These are phyloP conservation scores for Ictalurus furcatus DNA, from an alignment of 2,113 vertebrate genomes.

Conservation along the genomic window DNA sequence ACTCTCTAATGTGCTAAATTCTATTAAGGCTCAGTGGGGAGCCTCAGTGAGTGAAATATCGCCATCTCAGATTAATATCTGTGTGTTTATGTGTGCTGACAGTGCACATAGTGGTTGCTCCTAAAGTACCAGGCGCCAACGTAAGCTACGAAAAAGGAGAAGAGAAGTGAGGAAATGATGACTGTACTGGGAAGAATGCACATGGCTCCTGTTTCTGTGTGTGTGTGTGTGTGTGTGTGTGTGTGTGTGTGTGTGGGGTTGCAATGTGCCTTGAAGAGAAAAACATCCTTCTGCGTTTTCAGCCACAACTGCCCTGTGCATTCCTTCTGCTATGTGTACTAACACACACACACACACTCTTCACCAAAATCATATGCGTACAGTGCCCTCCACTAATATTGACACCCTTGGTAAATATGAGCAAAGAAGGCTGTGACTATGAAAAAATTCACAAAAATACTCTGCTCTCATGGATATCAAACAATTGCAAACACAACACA, in stretches of 20 bases:
- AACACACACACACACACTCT: neutral
- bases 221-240: neutral
- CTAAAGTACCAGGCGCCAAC: conserved; percentile 23
- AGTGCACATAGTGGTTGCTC: conserved; percentile 25
- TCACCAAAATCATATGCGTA: neutral
- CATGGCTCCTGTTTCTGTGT: conserved; percentile 12
- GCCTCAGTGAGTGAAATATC: neutral
- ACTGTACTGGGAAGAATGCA: conserved; percentile 32
- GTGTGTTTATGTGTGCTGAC: conserved; percentile 40
- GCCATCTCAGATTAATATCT: conserved; percentile 40
- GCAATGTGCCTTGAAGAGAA: conserved; percentile 22
- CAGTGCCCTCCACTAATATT: too few relatives aligned
- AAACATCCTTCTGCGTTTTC: conserved; percentile 33
- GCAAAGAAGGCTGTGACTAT: too few relatives aligned
- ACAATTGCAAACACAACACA: too few relatives aligned
- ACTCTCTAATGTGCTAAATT: conserved; percentile 16
- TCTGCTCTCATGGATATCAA: too few relatives aligned
- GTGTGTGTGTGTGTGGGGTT: neutral
- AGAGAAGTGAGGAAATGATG: conserved; percentile 32
- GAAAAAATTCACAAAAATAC: too few relatives aligned
- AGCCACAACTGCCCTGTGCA: conserved; percentile 21
- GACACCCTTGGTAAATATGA: too few relatives aligned
- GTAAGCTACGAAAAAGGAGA: conserved; percentile 32
- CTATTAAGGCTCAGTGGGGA: conserved; percentile 15
- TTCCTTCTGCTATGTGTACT: conserved; percentile 11